Base-by-base conservation (phyloP, 2,113 vertebrate genomes). In the Grammomys dolichurus region DNA sequence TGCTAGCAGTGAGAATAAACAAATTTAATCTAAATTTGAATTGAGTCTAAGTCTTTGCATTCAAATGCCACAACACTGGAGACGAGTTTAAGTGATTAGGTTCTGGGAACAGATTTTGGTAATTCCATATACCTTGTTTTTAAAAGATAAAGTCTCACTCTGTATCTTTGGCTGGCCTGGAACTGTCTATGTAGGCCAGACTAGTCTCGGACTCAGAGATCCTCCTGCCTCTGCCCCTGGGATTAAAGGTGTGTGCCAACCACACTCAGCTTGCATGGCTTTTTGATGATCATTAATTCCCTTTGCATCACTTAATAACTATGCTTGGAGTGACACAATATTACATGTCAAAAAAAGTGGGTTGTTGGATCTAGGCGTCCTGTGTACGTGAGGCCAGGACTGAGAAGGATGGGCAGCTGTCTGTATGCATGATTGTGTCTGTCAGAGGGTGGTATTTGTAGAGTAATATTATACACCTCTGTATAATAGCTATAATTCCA, bases 291-390 rank as follows among this genome's bases (percentile, higher is more conserved):
- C 58, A 90, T 58, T 51, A 90, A 24, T 81, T 91, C 43, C 43
- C 56, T 93, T 84, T 63, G 28, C n/a, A 69, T 88, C 54, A 63
- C 58, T 17, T 77, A 93, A 75, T 40, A 92, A 77, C 10, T 86
- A 24, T 84, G n/a, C 58, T 13, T 36, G 60, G 82, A 56, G 82
- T 51, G 56, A 54, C 75, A 89, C 84, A 40, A 63, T 33, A n/a
- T 76, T 72, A 60, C 22, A 84, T 82, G 87, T 97, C 58, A 76
- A 48, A 73, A 72, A 95, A 95, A 46, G 56, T 36, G n/a, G 43
- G 5, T 56, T 46, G 63, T 67, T n/a, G 70, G 9, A 7, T 54
- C 48, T 33, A 92, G 67, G 14, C 7, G 3, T 36, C 26, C 14
- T 16, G 7, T 24, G 17, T n/a, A 40, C 75, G 22, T 54, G 78